Evolutionary conservation across 2,113 vertebrate species (phyloP), one percentile per base, ranked within the genome.

Genomic region (Aramus guarauna): DNA sequence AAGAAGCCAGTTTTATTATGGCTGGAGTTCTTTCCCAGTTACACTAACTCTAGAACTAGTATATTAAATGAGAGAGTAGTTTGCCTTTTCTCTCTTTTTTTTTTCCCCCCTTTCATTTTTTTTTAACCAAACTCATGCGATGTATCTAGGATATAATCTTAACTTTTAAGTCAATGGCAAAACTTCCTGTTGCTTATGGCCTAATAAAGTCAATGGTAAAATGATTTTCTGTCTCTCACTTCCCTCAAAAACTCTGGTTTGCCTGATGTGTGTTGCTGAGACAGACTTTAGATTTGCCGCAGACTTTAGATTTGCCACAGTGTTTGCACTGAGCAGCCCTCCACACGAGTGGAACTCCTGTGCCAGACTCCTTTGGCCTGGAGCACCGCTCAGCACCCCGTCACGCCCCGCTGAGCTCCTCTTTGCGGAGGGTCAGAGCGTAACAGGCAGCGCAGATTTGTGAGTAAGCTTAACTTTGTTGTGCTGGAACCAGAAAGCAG

Each of bases 371-470:
- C 3, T 45, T 53, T 55, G 77, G 24, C 4, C 80, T 41, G 41
- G 21, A 47, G 9, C 48, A 48, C 7, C 3, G 0, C 56, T 45
- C 30, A 36, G 48, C 36, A 32, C 9, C 41, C 60, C 19, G 2
- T 2, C 12, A 26, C 3, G 2, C 15, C 17, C 62, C 18, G 7
- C 5, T 1, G 24, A 56, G 23, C 9, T 37, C 23, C 32, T 59
- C 36, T 56, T 85, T 53, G 50, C 5, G 3, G n/a, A 60, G 27
- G 29, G 3, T 48, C 5, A 2, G 37, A 22, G 12, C 21, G 10
- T 0, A 43, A 59, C 39, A 39, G n/a, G 12, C 43, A 71, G 30
- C 0, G 0, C 20, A 21, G 89, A 17, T 30, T 34, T 73, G 36
- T 27, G 7, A 15, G 13, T 74, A 62, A 71, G n/a, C 12, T 84